Evolutionary conservation across 2,888 invertebrate species (phyloP).

Genomic region (Cacoxenus indagator): DNA sequence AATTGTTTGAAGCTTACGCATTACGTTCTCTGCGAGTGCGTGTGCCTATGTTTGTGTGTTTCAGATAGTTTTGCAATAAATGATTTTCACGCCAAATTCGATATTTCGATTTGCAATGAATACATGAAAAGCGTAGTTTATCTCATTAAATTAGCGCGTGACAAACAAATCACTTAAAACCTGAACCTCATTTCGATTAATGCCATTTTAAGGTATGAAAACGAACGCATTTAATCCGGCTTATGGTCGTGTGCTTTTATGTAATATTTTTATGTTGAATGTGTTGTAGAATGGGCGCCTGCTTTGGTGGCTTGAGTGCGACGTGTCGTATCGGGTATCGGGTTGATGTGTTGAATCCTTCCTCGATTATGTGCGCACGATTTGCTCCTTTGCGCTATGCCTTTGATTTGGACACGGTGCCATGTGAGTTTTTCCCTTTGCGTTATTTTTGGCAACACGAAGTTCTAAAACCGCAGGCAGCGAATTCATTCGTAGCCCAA

Average conservation of each 20-base stretch:
- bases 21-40: too few species aligned
- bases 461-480: constrained; percentile 4
- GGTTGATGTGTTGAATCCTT: background rate
- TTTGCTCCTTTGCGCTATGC: background rate
- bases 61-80: background rate
- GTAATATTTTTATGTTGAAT: background rate
- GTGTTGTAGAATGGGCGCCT: background rate
- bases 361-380: constrained; percentile 17
- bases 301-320: background rate
- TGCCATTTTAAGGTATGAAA: too few species aligned
- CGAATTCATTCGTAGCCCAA: background rate
- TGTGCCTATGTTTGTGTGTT: background rate
- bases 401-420: constrained; percentile 7
- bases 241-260: background rate
- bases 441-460: background rate
- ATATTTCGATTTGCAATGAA: constrained; percentile 38
- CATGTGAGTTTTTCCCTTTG: background rate
- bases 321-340: background rate
- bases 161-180: constrained; percentile 18
- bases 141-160: constrained; percentile 16
- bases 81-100: constrained; percentile 36
- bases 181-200: background rate
- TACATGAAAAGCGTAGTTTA: background rate
- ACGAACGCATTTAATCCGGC: too few species aligned
- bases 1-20: constrained; percentile 28